Base-by-base conservation (phyloP, 92 coral and sea anemone species). In the Palythoa grandiflora region DNA sequence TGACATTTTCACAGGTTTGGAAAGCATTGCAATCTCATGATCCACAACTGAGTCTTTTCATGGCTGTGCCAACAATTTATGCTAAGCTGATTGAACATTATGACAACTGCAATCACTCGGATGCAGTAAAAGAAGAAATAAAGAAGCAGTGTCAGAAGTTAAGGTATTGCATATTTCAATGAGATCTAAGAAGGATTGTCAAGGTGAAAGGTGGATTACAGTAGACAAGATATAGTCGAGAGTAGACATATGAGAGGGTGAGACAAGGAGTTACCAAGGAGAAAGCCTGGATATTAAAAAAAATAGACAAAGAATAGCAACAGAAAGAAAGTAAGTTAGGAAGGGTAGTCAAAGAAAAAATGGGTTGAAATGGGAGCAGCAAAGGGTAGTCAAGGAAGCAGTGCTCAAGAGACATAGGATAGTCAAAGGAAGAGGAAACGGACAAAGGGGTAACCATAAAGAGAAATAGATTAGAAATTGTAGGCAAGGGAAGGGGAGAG, bases 1-100 rank as follows among this genome's bases (percentile, higher is more conserved):
- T 20, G 6, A 20, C 13, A 14, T n/a, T 20, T 13, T 68, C 2
- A 20, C 73, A 96, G 98, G 96, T 96, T 36, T 96, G 98, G 98
- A 84, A 86, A 63, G 61, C 87, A 75, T 87, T 96, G 3, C 89
- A 87, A 3, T 78, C 90, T 14, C 68, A 87, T 2, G 60, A 89
- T 14, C 93, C 92, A 12, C 85, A 48, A 17, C 92, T 95, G 47
- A 90, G 92, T 68, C 84, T 96, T 20, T 96, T 96, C 71, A 96
- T 96, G 98, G 98, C 98, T 10, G 98, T 96, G 21, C 98, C 98
- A 38, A 94, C 98, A 9, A 92, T 96, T 86, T 96, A 96, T 83
- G 87, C 94, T 89, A 96, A 96, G 75, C 92, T 96, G 51, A 93
- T 94, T 75, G 87, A 94, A 35, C 73, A 91, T 86, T 84, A 89